phyloP scores from a whole-genome alignment of 1,140 invertebrate species.

The Pantala flavescens region DNA sequence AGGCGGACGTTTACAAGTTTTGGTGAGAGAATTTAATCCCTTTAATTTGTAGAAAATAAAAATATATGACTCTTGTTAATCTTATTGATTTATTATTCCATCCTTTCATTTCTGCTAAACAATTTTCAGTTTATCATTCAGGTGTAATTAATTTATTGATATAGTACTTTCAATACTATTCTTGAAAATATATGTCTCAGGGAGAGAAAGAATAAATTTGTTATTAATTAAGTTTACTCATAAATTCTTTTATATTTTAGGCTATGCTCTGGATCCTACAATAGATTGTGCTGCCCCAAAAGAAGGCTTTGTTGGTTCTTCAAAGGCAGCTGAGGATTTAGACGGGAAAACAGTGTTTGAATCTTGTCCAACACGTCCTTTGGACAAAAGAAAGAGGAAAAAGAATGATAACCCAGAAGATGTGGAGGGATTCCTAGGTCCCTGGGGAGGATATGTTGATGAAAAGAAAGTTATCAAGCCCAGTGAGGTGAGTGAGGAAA shows the following conservation, averaged over 20 bases:
- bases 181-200: too few species aligned
- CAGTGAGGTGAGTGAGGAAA: conserved; percentile 54
- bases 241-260: conserved; percentile 35
- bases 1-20: conserved; percentile 88
- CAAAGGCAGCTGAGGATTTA: conserved; percentile 45
- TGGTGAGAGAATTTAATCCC: conserved; percentile 43
- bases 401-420: conserved; percentile 86
- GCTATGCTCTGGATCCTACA: conserved; percentile 92
- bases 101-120: too few species aligned
- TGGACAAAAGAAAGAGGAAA: conserved; percentile 81
- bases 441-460: conserved; percentile 91
- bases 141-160: too few species aligned
- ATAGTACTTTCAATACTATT: too few species aligned
- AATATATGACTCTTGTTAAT: too few species aligned
- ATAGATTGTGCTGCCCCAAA: conserved; percentile 50
- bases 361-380: conserved; percentile 52
- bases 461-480: conserved; percentile 82
- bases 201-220: too few species aligned
- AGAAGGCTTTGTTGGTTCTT: conserved; percentile 57
- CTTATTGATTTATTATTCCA: too few species aligned
- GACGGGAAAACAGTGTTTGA: conserved; percentile 84
- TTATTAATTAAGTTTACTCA: too few species aligned
- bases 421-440: conserved; percentile 90
- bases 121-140: too few species aligned
- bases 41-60: not conserved